phyloP scores from a whole-genome alignment of 2,113 vertebrate species.

The Nannospalax galili region DNA sequence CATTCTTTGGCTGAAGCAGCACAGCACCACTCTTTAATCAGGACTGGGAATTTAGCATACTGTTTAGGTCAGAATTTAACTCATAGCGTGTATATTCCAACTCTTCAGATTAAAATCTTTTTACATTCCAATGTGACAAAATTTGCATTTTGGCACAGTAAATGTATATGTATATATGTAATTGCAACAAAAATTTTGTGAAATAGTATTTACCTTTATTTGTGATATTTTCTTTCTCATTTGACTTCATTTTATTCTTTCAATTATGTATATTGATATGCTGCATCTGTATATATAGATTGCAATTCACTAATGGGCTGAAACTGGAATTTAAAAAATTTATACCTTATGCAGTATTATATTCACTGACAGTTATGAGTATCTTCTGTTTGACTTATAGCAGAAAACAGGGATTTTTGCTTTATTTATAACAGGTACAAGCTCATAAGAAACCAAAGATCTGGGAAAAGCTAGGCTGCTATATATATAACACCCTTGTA shows the following conservation, averaged over 20 bases:
- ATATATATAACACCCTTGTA: not conserved
- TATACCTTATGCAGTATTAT: not conserved
- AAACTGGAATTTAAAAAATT: constrained; percentile 20
- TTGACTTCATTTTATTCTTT: constrained; percentile 12
- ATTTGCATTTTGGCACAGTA: not conserved
- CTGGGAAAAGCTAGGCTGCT: not conserved
- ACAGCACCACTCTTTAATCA: not conserved
- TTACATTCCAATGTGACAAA: not conserved
- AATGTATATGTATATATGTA: not conserved
- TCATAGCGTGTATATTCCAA: constrained; percentile 9
- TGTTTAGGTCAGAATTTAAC: not conserved
- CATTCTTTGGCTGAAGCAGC: constrained; percentile 14
- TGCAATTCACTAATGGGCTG: not conserved
- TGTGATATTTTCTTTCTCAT: constrained; percentile 13
- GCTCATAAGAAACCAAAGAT: not conserved
- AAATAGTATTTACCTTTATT: constrained; percentile 9
- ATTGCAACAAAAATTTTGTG: constrained; percentile 16
- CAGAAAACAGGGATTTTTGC: not conserved
- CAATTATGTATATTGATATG: not conserved
- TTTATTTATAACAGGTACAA: not conserved
- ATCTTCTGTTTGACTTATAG: not conserved
- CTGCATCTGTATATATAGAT: not conserved
- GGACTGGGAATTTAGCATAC: not conserved
- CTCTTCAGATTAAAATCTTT: not conserved
- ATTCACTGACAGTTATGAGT: constrained; percentile 9